A percentile compares a stretch with the other conserved stretches of the same genome.
These are phyloP conservation scores for Malthinus flaveolus DNA, from an alignment of 2,888 invertebrate genomes.

Conservation along the genomic window DNA sequence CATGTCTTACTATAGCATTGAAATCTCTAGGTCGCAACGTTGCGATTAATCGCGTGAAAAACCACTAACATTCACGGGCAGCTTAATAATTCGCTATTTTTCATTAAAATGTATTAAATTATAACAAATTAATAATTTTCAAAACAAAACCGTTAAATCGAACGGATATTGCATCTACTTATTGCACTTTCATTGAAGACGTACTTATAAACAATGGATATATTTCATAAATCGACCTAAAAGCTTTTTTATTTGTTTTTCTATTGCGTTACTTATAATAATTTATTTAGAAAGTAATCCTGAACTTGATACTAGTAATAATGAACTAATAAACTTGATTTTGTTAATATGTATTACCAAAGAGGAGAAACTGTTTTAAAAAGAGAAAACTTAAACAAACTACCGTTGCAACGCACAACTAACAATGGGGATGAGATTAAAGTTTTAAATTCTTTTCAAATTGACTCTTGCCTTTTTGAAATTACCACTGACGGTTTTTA, in stretches of 20 bases:
- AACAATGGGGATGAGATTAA: too few species aligned
- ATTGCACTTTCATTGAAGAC: slow-evolving; percentile 2
- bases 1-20: slow-evolving; percentile 13
- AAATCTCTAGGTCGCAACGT: slow-evolving; percentile 9
- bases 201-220: background rate
- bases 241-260: background rate
- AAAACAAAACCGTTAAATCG: background rate
- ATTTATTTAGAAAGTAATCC: slow-evolving; percentile 22
- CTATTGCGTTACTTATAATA: background rate
- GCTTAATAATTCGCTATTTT: background rate
- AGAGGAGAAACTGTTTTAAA: too few species aligned
- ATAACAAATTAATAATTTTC: background rate
- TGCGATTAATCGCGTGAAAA: slow-evolving; percentile 8
- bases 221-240: background rate
- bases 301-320: slow-evolving; percentile 18
- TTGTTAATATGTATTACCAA: too few species aligned
- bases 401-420: too few species aligned
- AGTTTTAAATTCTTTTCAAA: too few species aligned
- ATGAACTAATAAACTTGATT: slow-evolving; percentile 4
- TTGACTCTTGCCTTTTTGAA: too few species aligned
- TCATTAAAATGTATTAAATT: background rate
- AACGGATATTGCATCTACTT: background rate
- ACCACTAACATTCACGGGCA: background rate
- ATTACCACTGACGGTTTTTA: too few species aligned
- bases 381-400: too few species aligned